Conservation (phyloP, 2,888 invertebrate genomes). For the Synergus japonicus region DNA sequence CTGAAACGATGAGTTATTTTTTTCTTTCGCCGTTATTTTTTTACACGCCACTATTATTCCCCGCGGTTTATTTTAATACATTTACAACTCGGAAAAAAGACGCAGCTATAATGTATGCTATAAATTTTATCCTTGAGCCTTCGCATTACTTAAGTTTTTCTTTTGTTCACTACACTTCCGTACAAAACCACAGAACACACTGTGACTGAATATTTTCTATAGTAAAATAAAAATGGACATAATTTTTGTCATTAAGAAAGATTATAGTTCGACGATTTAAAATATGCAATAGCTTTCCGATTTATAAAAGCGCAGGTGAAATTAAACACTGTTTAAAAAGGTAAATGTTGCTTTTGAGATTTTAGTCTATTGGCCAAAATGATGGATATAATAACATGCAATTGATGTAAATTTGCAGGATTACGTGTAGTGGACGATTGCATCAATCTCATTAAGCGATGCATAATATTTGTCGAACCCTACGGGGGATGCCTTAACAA, state of each 20-base stretch:
- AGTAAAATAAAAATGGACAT: not conserved
- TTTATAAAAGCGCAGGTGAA: not conserved
- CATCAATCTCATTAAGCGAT: slow-evolving; percentile 72
- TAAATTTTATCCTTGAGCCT: slow-evolving; percentile 11
- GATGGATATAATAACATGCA: slow-evolving; percentile 41
- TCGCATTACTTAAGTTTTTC: not conserved
- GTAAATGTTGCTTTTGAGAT: slow-evolving; percentile 8
- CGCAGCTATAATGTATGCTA: not conserved
- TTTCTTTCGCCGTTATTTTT: not conserved
- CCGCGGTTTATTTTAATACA: not conserved
- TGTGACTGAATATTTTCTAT: not conserved
- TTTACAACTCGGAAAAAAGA: slow-evolving; percentile 11
- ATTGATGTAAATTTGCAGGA: slow-evolving; percentile 61
- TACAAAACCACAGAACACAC: not conserved
- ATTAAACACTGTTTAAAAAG: slow-evolving; percentile 11
- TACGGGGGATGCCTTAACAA: slow-evolving; percentile 63
- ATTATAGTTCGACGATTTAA: not conserved
- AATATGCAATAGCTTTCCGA: not conserved
- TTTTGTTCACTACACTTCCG: not conserved
- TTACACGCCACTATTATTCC: not conserved
- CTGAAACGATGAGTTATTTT: not conserved
- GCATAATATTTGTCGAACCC: slow-evolving; percentile 67
- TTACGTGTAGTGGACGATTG: slow-evolving; percentile 69
- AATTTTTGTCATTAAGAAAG: not conserved
- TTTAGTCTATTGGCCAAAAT: slow-evolving; percentile 44